Base-by-base conservation (phyloP, 92 coral and sea anemone species). In the Palythoa caribaeorum region DNA sequence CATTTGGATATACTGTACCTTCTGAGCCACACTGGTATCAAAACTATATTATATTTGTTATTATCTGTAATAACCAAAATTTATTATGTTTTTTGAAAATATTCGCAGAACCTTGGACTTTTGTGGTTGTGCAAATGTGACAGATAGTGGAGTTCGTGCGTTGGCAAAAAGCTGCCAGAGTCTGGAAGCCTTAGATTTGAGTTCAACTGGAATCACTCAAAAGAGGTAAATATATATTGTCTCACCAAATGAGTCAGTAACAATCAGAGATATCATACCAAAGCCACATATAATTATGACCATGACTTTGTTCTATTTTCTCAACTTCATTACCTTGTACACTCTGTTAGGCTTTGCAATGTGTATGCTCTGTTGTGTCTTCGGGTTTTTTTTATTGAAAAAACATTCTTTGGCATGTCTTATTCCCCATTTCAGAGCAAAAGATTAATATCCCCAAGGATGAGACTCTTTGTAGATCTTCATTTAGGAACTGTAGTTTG, bases 81-180 rank as follows among this genome's bases (percentile, higher is more conserved):
- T 28, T 70, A 59, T 19, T 2, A 3, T 70, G 17, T 35, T 38
- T 70, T 14, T 15, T 70, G 36, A 35, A 9, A 35, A 16, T 17
- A 19, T 39, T 88, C 70, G 28, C 84, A 97, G 99, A 83, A 94
- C 95, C 71, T 92, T 97, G 63, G 99, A 97, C 88, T 93, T 97
- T 75, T 97, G 99, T 83, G 99, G 99, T 19, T 97, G 99, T 91
- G 92, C 92, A 60, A 94, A 89, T 39, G 94, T 97, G 28, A 97
- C 93, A n/a, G 99, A 97, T 71, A 92, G 89, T 68, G 99, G 99
- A 1, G 96, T 95, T 4, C 94, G 98, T 71, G 98, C 98, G 10
- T 90, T 97, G 69, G 97, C 99, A 51, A 92, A 87, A 16, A 83
- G 91, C 71, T 97, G 99, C 50, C 92, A 88, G 69, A 90, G 96